Percentiles rank a stretch among this genome's conserved stretches.
Conservation (phyloP, 2,113 vertebrate species). For the Eublepharis macularius region DNA sequence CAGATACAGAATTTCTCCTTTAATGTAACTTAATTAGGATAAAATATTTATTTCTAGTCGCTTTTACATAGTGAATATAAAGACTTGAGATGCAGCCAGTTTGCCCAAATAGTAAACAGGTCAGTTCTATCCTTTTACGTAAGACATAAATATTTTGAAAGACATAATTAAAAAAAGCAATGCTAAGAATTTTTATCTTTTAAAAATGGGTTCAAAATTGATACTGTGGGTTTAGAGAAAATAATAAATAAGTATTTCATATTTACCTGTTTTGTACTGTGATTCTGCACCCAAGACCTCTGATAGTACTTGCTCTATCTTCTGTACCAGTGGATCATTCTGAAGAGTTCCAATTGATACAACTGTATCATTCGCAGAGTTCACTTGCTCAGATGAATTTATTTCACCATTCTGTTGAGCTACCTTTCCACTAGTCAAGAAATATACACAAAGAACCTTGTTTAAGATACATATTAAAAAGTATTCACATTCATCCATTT, state of each 20-base stretch:
- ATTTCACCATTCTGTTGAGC: constrained; percentile 83
- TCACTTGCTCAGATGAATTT: constrained; percentile 71
- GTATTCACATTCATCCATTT: background rate
- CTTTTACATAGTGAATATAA: background rate
- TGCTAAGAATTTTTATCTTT: background rate
- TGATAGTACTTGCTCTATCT: constrained; percentile 80
- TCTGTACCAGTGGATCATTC: constrained; percentile 79
- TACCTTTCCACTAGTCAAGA: constrained; percentile 74
- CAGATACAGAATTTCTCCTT: no score
- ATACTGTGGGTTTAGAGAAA: background rate
- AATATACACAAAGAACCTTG: constrained; percentile 34
- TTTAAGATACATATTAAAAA: background rate
- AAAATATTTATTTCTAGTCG: background rate
- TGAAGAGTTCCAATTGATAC: constrained; percentile 73
- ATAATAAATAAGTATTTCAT: constrained; percentile 22
- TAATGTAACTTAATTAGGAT: no score
- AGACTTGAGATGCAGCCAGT: background rate
- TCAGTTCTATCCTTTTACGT: background rate
- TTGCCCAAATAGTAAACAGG: background rate
- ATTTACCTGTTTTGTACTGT: constrained; percentile 79
- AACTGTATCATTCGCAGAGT: constrained; percentile 73
- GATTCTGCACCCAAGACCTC: constrained; percentile 77
- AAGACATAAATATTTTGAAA: background rate
- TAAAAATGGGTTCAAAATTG: background rate
- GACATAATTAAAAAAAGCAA: background rate